phyloP scores from a whole-genome alignment of 2,888 invertebrate genomes.

The Papilio demoleus region DNA sequence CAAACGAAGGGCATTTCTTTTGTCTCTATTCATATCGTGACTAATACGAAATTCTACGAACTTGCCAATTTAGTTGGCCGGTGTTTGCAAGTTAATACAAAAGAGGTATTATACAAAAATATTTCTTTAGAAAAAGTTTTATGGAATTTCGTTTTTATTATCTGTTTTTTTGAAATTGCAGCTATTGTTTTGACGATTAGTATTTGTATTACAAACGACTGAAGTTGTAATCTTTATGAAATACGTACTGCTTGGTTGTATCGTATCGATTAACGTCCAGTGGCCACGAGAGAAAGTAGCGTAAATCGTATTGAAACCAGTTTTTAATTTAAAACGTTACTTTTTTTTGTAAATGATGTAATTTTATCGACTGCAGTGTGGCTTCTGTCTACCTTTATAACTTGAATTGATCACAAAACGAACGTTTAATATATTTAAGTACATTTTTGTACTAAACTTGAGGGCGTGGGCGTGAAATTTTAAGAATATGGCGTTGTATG shows the following conservation, averaged over 20 bases:
- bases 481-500: too few species aligned
- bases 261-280: not conserved
- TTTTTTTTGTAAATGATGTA: conserved; percentile 21
- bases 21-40: conserved; percentile 27
- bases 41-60: conserved; percentile 34
- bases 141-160: conserved; percentile 18
- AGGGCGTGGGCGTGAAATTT: too few species aligned
- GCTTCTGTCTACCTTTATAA: conserved; percentile 5
- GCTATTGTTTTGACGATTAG: conserved; percentile 17
- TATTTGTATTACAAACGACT: not conserved
- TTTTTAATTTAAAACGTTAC: conserved; percentile 27
- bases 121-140: conserved; percentile 24
- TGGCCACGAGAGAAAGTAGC: conserved; percentile 28
- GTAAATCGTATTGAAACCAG: conserved; percentile 26
- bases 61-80: conserved; percentile 20
- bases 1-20: conserved; percentile 21
- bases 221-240: conserved; percentile 9
- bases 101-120: conserved; percentile 23
- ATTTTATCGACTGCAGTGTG: conserved; percentile 9
- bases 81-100: conserved; percentile 24
- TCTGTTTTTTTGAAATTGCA: conserved; percentile 11
- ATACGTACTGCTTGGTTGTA: not conserved
- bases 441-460: too few species aligned
- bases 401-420: not conserved
- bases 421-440: not conserved